Conservation (phyloP, 1,140 invertebrate species). For the Dendroctonus valens region DNA sequence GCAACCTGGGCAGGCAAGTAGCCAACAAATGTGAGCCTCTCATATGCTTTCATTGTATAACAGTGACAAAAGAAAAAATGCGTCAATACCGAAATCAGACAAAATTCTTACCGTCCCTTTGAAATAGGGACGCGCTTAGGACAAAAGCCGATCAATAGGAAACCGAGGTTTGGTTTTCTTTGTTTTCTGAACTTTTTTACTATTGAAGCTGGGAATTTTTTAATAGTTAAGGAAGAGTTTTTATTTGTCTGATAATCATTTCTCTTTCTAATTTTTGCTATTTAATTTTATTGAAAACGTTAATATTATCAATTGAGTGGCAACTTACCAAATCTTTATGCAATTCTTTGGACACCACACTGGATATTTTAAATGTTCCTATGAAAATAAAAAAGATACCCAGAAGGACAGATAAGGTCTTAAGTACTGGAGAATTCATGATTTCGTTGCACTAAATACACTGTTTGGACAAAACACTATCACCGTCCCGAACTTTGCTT, state of each 20-base stretch:
- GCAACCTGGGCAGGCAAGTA: conserved; percentile 53
- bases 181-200: no score
- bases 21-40: conserved; percentile 53
- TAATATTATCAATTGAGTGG: conserved; percentile 16
- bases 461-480: neutral
- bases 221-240: no score
- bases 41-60: conserved; percentile 37
- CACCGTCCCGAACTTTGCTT: neutral
- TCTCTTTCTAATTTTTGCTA: no score
- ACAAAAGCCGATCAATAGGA: no score
- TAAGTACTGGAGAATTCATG: conserved; percentile 27
- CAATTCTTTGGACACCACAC: conserved; percentile 88
- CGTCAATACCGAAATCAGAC: no score
- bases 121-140: no score
- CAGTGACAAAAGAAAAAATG: neutral
- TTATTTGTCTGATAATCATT: no score
- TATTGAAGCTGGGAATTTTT: no score
- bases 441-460: neutral
- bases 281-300: conserved; percentile 3
- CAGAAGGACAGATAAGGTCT: conserved; percentile 75
- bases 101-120: no score
- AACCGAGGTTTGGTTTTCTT: no score
- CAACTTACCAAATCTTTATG: conserved; percentile 92
- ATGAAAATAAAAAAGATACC: conserved; percentile 96
- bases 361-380: conserved; percentile 88